Evolutionary conservation across 2,113 vertebrate species (phyloP).

Genomic region (Herpailurus yagouaroundi): DNA sequence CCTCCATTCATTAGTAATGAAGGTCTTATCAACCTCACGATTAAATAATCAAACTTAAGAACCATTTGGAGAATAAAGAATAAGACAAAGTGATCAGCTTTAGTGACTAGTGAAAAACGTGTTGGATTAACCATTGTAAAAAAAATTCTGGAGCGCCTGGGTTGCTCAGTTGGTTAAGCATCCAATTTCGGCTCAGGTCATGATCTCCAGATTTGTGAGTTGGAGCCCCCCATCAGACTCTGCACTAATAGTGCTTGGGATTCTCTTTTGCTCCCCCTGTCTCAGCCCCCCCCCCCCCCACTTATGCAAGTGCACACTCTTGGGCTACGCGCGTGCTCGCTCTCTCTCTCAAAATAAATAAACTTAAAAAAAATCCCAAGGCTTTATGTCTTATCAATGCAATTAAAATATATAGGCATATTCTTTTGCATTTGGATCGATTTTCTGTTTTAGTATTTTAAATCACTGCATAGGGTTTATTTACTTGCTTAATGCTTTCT

Average conservation of each 20-base stretch:
- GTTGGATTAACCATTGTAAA: background rate
- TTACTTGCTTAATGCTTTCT: background rate
- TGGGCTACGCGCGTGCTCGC: rapidly evolving
- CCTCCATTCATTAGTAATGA: background rate
- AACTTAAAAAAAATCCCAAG: background rate
- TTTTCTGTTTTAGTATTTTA: background rate
- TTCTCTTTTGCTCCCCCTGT: no score
- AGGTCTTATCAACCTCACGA: background rate
- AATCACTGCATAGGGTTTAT: background rate
- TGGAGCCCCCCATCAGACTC: no score
- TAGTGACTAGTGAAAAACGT: background rate
- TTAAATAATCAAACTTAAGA: background rate
- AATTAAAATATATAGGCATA: background rate
- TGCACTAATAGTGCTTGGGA: no score
- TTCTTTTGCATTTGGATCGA: background rate
- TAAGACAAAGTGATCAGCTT: background rate
- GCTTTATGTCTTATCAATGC: background rate
- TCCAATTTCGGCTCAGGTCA: no score
- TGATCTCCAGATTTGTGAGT: no score
- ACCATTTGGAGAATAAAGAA: background rate
- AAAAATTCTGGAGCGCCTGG: no score
- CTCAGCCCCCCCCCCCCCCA: no score
- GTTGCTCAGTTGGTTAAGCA: no score
- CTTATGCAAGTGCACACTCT: no score
- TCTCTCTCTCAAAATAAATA: no score